A percentile compares a stretch with the other conserved stretches of the same genome.
These are phyloP conservation scores for Nephrotoma flavescens DNA, from an alignment of 2,888 invertebrate species.

Conservation along the genomic window DNA sequence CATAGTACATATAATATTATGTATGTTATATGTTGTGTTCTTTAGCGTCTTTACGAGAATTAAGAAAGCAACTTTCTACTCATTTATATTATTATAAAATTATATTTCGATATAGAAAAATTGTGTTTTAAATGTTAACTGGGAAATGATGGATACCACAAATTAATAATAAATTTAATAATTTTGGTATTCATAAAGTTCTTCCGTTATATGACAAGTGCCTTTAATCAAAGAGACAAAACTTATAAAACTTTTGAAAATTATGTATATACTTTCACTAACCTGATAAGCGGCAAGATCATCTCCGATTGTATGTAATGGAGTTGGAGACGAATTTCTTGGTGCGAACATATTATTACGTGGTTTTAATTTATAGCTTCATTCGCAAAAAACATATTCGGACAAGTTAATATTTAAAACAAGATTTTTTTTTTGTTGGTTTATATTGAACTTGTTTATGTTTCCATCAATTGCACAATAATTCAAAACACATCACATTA, in stretches of 20 bases:
- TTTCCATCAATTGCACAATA: not conserved
- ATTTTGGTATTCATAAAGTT: not conserved
- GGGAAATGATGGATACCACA: not conserved
- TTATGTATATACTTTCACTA: constrained; percentile 6
- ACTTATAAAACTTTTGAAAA: too few relatives aligned
- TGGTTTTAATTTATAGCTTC: constrained; percentile 4
- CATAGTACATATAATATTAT: too few relatives aligned
- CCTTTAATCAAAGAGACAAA: not conserved
- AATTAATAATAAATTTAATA: not conserved
- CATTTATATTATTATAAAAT: not conserved
- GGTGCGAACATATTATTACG: constrained; percentile 28
- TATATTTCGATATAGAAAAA: not conserved
- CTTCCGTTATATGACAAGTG: not conserved
- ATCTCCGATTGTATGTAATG: constrained; percentile 23
- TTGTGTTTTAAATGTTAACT: not conserved
- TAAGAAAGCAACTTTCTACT: not conserved
- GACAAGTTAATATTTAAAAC: not conserved
- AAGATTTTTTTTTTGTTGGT: not conserved
- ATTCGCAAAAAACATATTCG: not conserved
- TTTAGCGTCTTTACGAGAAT: not conserved
- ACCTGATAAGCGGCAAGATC: constrained; percentile 33
- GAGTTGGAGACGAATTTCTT: constrained; percentile 31
- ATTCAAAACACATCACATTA: not conserved
- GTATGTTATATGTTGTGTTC: not conserved
- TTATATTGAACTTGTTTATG: not conserved